Base-by-base conservation (phyloP, 2,797 vertebrate species). In the Eospalax fontanierii region DNA sequence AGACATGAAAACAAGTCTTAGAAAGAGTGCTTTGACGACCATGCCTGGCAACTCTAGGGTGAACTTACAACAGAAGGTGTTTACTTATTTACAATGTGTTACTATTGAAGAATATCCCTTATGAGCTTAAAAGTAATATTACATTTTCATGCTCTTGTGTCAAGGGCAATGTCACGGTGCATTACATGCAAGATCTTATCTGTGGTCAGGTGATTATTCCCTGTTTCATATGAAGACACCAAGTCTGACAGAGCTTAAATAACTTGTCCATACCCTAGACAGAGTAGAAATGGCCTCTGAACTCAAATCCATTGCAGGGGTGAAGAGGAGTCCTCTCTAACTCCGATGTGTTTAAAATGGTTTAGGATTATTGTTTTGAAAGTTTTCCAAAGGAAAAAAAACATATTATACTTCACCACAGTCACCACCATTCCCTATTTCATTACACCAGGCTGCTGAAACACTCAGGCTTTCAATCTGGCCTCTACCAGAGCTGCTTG, bases 221-320 rank as follows among this genome's bases (percentile, higher is more conserved):
- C 24, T 54, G 21, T 84, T 95, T 19, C 73, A 71, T 81, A 84
- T n/a, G n/a, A 68, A 54, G 40, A 92, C 94, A 87, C 33, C 9
- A 89, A 79, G n/a, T 11, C 54, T 40, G 21, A 86, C 24, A 89
- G 24, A 59, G 54, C 26, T 87, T 94, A 59, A 70, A 63, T 54
- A 71, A 94, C 40, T 65, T 84, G 68, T 75, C 28, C 66, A 71
- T 70, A 75, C 43, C 16, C 66, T 75, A 43, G 35, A 70, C n/a
- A 74, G 28, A 87, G 24, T 16, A 79, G 66, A 87, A 76, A 66
- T 65, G 28, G 40, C 11, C 61, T 76, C 82, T 61, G 50, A 93
- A 80, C 38, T 43, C 71, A 79, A 46, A 78, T 87, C 33, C n/a
- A 11, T 35, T 71, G 61, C 40, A 71, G 38, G 43, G 21, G 75